phyloP scores from a whole-genome alignment of 53 echinoderm and acorn worm species.

The Astropecten irregularis region DNA sequence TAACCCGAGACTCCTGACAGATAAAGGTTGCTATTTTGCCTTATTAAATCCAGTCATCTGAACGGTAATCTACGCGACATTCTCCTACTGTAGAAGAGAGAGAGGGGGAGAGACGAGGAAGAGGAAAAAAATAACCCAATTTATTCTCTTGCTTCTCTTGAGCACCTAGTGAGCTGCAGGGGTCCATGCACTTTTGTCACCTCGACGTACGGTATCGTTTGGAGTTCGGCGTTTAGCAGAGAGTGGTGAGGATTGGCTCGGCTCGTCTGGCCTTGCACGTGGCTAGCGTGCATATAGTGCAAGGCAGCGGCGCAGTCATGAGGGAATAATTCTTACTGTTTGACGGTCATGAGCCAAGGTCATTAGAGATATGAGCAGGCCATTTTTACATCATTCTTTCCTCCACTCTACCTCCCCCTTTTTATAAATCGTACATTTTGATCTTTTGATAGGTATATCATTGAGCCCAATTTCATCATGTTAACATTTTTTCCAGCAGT shows the following conservation, averaged over 20 bases:
- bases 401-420: too few species aligned
- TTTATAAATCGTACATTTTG: too few species aligned
- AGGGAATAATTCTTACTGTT: not conserved
- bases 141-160: slow-evolving; percentile 12
- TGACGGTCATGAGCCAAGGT: slow-evolving; percentile 42
- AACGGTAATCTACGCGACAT: slow-evolving; percentile 38
- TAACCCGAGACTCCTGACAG: too few species aligned
- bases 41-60: slow-evolving; percentile 36
- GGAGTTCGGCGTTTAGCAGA: not conserved
- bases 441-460: too few species aligned
- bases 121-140: slow-evolving; percentile 41
- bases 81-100: slow-evolving; percentile 9
- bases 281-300: not conserved
- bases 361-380: slow-evolving; percentile 8
- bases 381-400: not conserved
- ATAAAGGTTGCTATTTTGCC: not conserved
- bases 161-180: slow-evolving; percentile 13
- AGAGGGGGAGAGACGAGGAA: not conserved
- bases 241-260: too few species aligned
- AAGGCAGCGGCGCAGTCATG: too few species aligned
- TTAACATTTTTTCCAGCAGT: too few species aligned
- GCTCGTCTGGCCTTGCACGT: not conserved
- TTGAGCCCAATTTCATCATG: too few species aligned
- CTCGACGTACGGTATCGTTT: slow-evolving; percentile 12
- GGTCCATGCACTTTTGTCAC: slow-evolving; percentile 43